Evolutionary conservation across 2,113 vertebrate species (phyloP), one percentile per base, ranked within the genome.

Genomic region (Ceyx melanurus): DNA sequence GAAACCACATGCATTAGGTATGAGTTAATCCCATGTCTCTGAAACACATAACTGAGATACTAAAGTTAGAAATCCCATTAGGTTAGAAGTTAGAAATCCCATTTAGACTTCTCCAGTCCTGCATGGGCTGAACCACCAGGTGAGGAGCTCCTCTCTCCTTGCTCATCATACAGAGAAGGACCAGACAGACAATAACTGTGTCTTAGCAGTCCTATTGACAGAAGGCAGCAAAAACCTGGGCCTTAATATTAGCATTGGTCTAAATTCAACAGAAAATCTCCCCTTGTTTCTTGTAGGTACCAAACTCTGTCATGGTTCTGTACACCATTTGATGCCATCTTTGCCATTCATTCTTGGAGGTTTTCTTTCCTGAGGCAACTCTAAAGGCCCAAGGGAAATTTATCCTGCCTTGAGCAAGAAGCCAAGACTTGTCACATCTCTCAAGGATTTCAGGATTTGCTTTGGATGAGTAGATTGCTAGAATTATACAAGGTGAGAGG

Each of bases 201-300:
- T 13, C 15, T 61, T 2, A 1, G 46, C 29, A 66, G 22, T 14
- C 25, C 26, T 1, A 1, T 14, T 64, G 23, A 68, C 3, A 5
- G 17, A 57, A 74, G 28, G 28, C 25, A 35, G 62, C 23, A 80
- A 58, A 70, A 78, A 31, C 43, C 15, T 17, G 26, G 15, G 19
- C 50, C 15, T 48, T 54, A 74, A 65, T 29, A 10, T 37, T 37
- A 37, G 9, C 26, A 25, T 35, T 18, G 13, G 37, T 40, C 29
- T 70, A 64, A 86, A 86, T n/a, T 5, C 35, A 65, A 61, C 12
- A 53, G 50, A 74, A 74, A 79, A 11, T 26, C 8, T 70, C 18
- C 22, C 21, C 26, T 66, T 73, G 5, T 45, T 73, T 50, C 57
- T 20, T 80, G 56, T 15, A 73, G 58, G 23, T 45, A 31, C 28